Evolutionary conservation across 2,113 vertebrate genomes (phyloP).

Genomic region (Chroicocephalus ridibundus): DNA sequence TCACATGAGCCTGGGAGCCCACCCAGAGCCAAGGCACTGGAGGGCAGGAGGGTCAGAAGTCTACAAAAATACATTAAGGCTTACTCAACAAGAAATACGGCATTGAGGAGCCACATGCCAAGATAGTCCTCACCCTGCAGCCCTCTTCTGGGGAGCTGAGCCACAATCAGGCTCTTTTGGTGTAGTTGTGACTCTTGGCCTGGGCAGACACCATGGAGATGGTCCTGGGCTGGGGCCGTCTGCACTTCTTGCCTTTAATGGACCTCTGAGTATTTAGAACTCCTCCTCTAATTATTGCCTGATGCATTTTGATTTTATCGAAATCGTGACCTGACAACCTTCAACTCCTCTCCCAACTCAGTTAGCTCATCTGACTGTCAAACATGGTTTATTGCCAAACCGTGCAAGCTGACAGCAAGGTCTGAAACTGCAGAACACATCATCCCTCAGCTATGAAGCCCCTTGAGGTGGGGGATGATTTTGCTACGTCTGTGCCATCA

Average conservation of each 20-base stretch:
- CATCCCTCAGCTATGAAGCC: not conserved
- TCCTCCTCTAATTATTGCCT: not conserved
- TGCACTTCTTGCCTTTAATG: not conserved
- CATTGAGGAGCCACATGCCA: not conserved
- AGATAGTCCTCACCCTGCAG: not conserved
- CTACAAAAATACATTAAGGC: not conserved
- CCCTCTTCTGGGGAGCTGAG: not conserved
- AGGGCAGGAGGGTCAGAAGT: not conserved
- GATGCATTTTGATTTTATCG: not conserved
- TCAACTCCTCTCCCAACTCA: not conserved
- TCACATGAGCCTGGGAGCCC: not conserved
- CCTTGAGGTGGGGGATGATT: not conserved
- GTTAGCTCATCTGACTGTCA: not conserved
- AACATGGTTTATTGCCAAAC: not conserved
- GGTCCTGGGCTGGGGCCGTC: not conserved
- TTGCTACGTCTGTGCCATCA: not conserved
- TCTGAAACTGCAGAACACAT: not conserved
- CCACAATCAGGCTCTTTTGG: not conserved
- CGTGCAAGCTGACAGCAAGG: not conserved
- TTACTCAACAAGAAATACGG: not conserved
- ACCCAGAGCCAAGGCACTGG: not conserved
- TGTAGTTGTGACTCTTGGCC: not conserved
- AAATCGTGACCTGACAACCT: not conserved
- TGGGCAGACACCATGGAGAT: fast-evolving
- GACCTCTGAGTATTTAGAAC: not conserved